phyloP scores from a whole-genome alignment of 2,113 vertebrate genomes.

The Struthio camelus region DNA sequence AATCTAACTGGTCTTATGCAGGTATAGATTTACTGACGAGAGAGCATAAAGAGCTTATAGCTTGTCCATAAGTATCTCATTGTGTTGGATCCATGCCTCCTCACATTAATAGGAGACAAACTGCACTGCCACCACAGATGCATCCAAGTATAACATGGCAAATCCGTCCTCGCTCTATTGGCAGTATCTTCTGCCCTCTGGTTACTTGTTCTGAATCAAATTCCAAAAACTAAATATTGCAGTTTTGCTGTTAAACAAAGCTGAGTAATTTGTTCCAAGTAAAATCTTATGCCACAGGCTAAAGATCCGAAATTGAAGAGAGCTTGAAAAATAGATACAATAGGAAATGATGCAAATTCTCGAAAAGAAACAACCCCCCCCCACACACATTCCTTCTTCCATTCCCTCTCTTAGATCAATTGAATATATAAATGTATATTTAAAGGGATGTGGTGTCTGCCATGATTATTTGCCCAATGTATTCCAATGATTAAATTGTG shows the following conservation, averaged over 20 bases:
- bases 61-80: not conserved
- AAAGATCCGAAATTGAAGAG: not conserved
- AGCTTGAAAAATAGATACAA: not conserved
- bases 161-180: not conserved
- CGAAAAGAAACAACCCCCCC: not conserved
- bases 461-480: not conserved
- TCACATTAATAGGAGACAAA: not conserved
- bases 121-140: not conserved
- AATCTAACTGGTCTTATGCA: not conserved
- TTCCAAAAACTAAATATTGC: constrained; percentile 13
- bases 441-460: not conserved
- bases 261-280: constrained; percentile 30
- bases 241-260: not conserved
- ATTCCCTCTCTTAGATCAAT: not conserved
- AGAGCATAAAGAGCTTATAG: not conserved
- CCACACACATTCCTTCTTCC: not conserved
- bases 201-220: constrained; percentile 15
- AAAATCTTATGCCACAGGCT: not conserved
- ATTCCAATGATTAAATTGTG: not conserved
- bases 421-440: not conserved
- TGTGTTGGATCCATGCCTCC: not conserved
- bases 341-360: not conserved
- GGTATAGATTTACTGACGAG: not conserved
- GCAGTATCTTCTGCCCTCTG: not conserved
- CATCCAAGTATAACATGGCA: not conserved